Percentiles rank a stretch among this genome's conserved stretches.
Conservation (phyloP, 2,113 vertebrate genomes). For the Halcyon senegalensis region DNA sequence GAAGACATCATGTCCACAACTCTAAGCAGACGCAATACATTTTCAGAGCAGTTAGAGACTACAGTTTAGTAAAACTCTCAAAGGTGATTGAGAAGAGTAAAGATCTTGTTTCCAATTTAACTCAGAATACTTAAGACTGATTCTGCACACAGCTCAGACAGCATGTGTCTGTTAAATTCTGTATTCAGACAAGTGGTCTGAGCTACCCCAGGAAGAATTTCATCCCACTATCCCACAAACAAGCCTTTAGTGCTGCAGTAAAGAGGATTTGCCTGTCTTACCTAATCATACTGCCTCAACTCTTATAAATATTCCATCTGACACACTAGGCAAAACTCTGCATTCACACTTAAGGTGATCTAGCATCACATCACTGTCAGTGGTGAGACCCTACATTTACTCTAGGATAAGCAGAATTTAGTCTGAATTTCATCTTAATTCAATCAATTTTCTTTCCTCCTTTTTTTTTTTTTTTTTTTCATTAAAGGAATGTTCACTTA, state of each 20-base stretch:
- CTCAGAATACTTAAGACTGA: not conserved
- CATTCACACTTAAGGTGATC: not conserved
- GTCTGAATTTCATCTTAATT: not conserved
- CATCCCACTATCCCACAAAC: not conserved
- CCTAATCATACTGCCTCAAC: not conserved
- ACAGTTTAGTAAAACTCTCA: not conserved
- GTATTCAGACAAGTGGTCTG: not conserved
- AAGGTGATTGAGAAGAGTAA: not conserved
- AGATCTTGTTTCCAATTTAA: not conserved
- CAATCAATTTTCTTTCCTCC: not conserved
- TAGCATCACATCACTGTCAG: not conserved
- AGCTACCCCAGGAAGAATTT: not conserved
- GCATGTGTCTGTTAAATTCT: fast-evolving
- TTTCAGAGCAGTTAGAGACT: not conserved
- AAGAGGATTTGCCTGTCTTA: not conserved
- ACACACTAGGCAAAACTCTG: not conserved
- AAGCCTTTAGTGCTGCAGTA: not conserved
- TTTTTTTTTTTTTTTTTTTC: not conserved
- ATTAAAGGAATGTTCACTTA: not conserved
- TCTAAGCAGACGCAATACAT: not conserved
- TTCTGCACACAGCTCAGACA: not conserved
- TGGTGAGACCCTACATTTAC: not conserved
- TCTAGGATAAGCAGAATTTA: not conserved
- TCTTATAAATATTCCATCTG: not conserved
- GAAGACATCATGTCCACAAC: not conserved